Evolutionary conservation across 2,113 vertebrate genomes (phyloP), one percentile per base, ranked within the genome.

Genomic region (Hystrix brachyura): DNA sequence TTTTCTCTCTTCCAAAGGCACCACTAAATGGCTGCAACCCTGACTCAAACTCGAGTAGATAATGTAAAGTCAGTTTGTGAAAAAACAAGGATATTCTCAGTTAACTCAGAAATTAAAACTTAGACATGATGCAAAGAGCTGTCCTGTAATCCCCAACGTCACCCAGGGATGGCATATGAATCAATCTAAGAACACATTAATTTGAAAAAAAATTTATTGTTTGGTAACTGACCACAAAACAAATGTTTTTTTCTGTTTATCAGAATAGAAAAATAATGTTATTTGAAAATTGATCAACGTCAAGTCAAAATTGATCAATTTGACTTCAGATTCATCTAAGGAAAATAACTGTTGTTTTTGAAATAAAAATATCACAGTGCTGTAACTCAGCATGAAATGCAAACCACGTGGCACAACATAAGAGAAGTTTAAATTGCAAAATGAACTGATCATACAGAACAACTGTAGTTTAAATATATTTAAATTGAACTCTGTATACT

Each of bases 1-100:
- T 8, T 0, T 38, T 94, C 55, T 53, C 1, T n/a, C 32, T n/a
- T 11, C 15, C 7, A 8, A 0, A 34, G 27, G 0, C 12, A 5
- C 3, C 25, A 43, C 7, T 43, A 19, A 27, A 57, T 27, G 6
- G 21, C 32, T 57, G 8, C 21, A 43, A 43, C 21, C 46, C 19
- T 23, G 38, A n/a, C 43, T 67, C 23, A 78, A 76, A 46, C 6
- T 71, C 0, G 46, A 82, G 17, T 19, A 23, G 23, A 71, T 76
- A 64, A 59, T 8, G 7, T 83, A 91, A 43, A 12, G 48, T 67
- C 4, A 38, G 32, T 29, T 59, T 87, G 18, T 90, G 19, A 25
- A 48, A 81, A 90, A 74, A 55, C 23, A 62, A 38, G 53, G 12
- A 29, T 10, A 9, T 43, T 69, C 67, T 38, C 46, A 4, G 11